These are phyloP conservation scores for Scaptomyza pallida DNA, from an alignment of 1,140 invertebrate genomes.

Conservation along the genomic window DNA sequence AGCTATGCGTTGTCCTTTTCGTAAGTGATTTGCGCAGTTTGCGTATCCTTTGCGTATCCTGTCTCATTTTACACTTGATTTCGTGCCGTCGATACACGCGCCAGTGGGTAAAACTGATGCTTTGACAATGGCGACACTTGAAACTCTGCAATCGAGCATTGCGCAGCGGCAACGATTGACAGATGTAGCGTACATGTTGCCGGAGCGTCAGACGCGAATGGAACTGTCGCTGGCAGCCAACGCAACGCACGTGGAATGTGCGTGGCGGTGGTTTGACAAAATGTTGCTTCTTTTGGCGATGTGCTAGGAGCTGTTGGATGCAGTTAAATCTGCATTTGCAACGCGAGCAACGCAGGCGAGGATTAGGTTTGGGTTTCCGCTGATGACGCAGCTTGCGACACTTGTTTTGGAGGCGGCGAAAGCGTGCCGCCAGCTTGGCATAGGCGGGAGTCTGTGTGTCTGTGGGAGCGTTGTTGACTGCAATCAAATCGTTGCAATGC, in stretches of 20 bases:
- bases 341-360: slow-evolving; percentile 33
- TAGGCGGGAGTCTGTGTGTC: slow-evolving; percentile 35
- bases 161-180: slow-evolving; percentile 65
- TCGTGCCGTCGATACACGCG: slow-evolving; percentile 72
- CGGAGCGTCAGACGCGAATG: slow-evolving; percentile 52
- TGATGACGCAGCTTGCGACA: slow-evolving; percentile 27
- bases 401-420: slow-evolving; percentile 51
- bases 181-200: slow-evolving; percentile 77
- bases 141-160: slow-evolving; percentile 62
- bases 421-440: slow-evolving; percentile 55
- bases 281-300: slow-evolving; percentile 45
- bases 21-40: slow-evolving; percentile 8
- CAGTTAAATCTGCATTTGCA: slow-evolving; percentile 44
- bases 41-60: slow-evolving; percentile 18
- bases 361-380: background rate
- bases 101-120: slow-evolving; percentile 74
- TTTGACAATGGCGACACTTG: slow-evolving; percentile 71
- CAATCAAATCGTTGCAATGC: slow-evolving; percentile 61
- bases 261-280: slow-evolving; percentile 30
- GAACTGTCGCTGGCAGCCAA: slow-evolving; percentile 62
- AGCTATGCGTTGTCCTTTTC: slow-evolving; percentile 35
- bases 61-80: slow-evolving; percentile 53
- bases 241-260: slow-evolving; percentile 51
- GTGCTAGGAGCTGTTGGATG: slow-evolving; percentile 40
- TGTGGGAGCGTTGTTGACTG: background rate